Base-by-base conservation (phyloP, 2,888 invertebrate genomes). In the Podabrus alpinus region DNA sequence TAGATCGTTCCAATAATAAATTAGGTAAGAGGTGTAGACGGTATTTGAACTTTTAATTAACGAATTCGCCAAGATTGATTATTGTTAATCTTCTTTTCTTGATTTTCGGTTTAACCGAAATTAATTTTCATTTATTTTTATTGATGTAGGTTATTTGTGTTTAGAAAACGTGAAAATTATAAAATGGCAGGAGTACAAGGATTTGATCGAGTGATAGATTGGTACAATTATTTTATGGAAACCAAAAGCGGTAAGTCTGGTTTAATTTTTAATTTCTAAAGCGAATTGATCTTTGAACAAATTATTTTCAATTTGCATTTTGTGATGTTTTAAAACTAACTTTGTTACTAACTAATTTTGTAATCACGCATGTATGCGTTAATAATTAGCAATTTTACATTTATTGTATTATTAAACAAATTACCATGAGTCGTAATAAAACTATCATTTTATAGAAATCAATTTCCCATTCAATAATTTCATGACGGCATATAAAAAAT, bases 191-290 rank as follows among this genome's bases (percentile, higher is more conserved):
- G 29, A 15, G 2, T 61, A 68, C 16, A 11, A 76, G 68, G 71
- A 16, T 24, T 71, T 21, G 67, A 60, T 62, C 78, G 59, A 25
- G 72, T 62, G 62, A 71, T 85, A 75, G 86, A 86, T 74, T 82
- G 81, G 70, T 87, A 86, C 74, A 82, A 80, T 72, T 81, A 85
- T 73, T 80, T 86, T 73, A 85, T 86, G 84, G 84, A 86, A 74
- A 86, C 84, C 68, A 84, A 85, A 82, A 83, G 83, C 77, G 86
- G 87, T 86, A 80, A 83, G 85, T 74, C 11, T 11, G 59, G 24
- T 15, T 15, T 15, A 16, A 64, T 64, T 45, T 0, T 11, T 16
- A 11, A 15, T 17, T 29, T n/a, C 13, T 15, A 29, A 68, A 13
- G 9, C n/a, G 11, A 68, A 13, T 13, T 62, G 9, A 11, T 62